These are phyloP conservation scores for Leguminivora glycinivorella DNA, from an alignment of 1,140 invertebrate species.

Conservation along the genomic window DNA sequence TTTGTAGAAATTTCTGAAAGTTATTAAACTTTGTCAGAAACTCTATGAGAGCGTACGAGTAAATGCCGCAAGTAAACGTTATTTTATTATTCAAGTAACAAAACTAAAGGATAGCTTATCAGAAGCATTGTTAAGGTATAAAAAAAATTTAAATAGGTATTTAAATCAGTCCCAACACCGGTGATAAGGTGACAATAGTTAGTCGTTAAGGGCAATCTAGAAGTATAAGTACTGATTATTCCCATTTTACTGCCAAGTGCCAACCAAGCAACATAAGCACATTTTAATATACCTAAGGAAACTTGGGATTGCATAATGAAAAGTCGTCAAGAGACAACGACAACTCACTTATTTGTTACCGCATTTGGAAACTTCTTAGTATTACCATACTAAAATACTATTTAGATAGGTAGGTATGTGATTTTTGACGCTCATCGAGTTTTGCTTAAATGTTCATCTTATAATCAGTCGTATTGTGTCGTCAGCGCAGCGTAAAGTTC, in stretches of 20 bases:
- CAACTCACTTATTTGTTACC: slow-evolving; percentile 25
- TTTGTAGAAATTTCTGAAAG: neutral
- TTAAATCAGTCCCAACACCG: no score
- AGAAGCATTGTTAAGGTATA: no score
- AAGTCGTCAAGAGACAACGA: slow-evolving; percentile 11
- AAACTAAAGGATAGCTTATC: no score
- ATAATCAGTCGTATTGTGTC: neutral
- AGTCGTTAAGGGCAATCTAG: no score
- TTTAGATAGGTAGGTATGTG: neutral
- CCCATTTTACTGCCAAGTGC: neutral
- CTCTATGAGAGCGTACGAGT: neutral
- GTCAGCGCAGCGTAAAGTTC: no score
- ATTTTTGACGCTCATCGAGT: neutral
- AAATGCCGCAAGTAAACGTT: slow-evolving; percentile 2
- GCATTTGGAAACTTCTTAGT: neutral
- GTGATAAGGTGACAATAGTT: no score
- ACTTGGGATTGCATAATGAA: neutral
- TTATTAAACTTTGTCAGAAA: neutral
- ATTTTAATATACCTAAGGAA: neutral
- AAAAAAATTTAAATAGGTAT: no score
- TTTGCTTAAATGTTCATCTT: no score
- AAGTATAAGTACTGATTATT: neutral
- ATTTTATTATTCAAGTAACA: neutral
- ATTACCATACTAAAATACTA: neutral
- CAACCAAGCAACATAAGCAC: neutral